A percentile compares a stretch with the other conserved stretches of the same genome.
These are phyloP conservation scores for Pandemis cinnamomeana DNA, from an alignment of 2,888 invertebrate genomes.

Conservation along the genomic window DNA sequence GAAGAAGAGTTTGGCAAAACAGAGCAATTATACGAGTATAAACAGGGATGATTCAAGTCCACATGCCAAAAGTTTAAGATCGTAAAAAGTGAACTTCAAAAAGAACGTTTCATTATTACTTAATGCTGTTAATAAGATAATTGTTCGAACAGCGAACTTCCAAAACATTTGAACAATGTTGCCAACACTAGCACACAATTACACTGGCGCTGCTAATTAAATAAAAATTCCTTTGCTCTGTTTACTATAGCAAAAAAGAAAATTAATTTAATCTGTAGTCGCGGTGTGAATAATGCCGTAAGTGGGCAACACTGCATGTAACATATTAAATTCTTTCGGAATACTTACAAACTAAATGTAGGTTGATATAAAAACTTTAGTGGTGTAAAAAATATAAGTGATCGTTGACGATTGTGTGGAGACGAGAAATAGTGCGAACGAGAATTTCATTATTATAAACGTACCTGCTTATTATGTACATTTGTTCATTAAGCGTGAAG, in stretches of 20 bases:
- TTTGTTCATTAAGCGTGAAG: slow-evolving; percentile 30
- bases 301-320: slow-evolving; percentile 68
- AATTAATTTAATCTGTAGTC: slow-evolving; percentile 65
- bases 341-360: slow-evolving; percentile 51
- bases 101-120: slow-evolving; percentile 6
- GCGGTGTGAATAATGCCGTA: slow-evolving; percentile 77
- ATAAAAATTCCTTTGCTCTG: slow-evolving; percentile 68
- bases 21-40: not conserved
- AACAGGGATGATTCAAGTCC: not conserved
- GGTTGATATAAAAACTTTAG: not conserved
- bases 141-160: slow-evolving; percentile 8
- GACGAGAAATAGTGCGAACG: slow-evolving; percentile 31
- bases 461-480: slow-evolving; percentile 30
- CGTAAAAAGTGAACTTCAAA: slow-evolving; percentile 11
- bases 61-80: not conserved
- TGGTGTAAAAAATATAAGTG: slow-evolving; percentile 6
- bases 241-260: slow-evolving; percentile 68
- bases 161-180: slow-evolving; percentile 58
- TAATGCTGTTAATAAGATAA: slow-evolving; percentile 4
- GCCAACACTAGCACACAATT: slow-evolving; percentile 55
- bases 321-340: slow-evolving; percentile 67
- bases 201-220: slow-evolving; percentile 72
- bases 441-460: slow-evolving; percentile 1
- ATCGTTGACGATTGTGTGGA: slow-evolving; percentile 27
- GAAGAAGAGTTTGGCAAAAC: slow-evolving; percentile 9